Evolutionary conservation across 2,113 vertebrate species (phyloP).

Genomic region (Hystrix brachyura): DNA sequence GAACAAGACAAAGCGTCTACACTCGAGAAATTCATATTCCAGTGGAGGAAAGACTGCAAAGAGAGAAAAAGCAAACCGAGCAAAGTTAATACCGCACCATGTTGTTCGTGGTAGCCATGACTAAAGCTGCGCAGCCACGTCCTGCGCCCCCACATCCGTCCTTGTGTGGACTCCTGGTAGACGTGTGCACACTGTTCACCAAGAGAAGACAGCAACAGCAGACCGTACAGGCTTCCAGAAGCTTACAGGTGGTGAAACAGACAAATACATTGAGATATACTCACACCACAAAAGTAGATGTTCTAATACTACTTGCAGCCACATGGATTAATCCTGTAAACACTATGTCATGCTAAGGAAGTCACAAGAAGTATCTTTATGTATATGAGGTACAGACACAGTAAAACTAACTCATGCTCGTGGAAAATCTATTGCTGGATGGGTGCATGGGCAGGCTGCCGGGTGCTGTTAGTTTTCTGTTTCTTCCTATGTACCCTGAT

Average conservation of each 20-base stretch:
- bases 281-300: neutral
- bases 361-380: neutral
- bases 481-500: neutral
- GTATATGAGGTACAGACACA: neutral
- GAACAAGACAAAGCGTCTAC: neutral
- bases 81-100: neutral
- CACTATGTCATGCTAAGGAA: neutral
- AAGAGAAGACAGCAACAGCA: neutral
- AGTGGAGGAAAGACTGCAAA: neutral
- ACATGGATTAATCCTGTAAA: neutral
- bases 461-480: neutral
- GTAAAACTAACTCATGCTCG: neutral
- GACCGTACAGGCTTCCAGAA: neutral
- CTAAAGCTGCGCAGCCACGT: neutral
- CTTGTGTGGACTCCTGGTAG: neutral
- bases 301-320: neutral
- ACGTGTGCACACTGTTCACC: neutral
- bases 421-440: neutral
- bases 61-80: neutral
- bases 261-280: neutral
- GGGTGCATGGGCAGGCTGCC: fast-evolving
- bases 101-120: neutral
- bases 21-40: neutral
- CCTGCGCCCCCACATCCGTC: neutral
- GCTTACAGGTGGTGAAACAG: neutral